Base-by-base conservation (phyloP, 2,797 vertebrate species). In the Emys orbicularis region DNA sequence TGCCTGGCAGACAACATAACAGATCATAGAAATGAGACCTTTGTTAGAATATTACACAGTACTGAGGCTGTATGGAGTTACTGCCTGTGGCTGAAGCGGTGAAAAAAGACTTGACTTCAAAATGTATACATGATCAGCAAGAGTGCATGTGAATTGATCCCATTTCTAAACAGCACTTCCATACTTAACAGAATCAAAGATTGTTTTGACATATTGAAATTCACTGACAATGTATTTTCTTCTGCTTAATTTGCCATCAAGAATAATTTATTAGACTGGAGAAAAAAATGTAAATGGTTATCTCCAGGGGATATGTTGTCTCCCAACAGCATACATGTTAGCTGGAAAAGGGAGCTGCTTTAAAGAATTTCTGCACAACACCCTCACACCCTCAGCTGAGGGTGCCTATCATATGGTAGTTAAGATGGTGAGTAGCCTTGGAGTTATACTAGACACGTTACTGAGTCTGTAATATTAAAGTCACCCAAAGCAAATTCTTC, bases 401-500 rank as follows among this genome's bases (percentile, higher is more conserved):
- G 87, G 49, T 37, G 25, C 19, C 37, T 41, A 23, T 23, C 37
- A 21, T 23, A 41, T 1, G 68, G 81, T 15, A 77, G 72, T 47
- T 89, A 85, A 84, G 56, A 44, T 68, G 54, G 68, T 56, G 79
- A 72, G 52, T 44, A 88, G 59, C 29, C 11, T 27, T 37, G 50
- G 34, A n/a, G 29, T 91, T 81, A 54, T 54, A n/a, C 74, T 86
- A 89, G 84, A 77, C 85, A 89, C 41, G 72, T 49, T n/a, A 92
- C 23, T 87, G 72, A 31, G 61, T 91, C 79, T 49, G 5, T 9
- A 72, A 79, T 68, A 72, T 91, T 90, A 95, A 88, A 96, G 87
- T 37, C 79, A 88, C 56, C 81, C 88, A 57, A 88, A 93, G 61
- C 92, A 94, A 82, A 86, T 83, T 90, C 93, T 95, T 96, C 79